Conservation (phyloP, 2,113 vertebrate genomes). For the Lota lota region DNA sequence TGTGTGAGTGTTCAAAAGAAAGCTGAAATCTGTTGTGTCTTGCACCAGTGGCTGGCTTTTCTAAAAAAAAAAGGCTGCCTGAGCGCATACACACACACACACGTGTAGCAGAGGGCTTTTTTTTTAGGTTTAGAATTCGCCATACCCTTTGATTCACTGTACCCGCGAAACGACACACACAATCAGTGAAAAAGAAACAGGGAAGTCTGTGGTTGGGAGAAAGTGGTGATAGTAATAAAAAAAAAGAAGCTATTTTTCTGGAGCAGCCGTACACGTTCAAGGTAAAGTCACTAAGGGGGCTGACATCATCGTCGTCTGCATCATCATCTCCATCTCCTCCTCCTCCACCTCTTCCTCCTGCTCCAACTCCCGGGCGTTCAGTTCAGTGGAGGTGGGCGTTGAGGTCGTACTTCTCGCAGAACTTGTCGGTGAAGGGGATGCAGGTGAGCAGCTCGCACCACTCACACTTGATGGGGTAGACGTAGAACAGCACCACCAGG, state of each 20-base stretch:
- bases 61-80: neutral
- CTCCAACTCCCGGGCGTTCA: neutral
- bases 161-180: too few species aligned
- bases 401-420: slow-evolving; percentile 98
- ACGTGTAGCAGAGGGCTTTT: too few species aligned
- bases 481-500: slow-evolving; percentile 93
- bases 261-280: neutral
- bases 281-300: slow-evolving; percentile 47
- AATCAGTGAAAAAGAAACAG: too few species aligned
- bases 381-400: slow-evolving; percentile 94
- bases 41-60: slow-evolving; percentile 59
- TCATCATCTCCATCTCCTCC: slow-evolving; percentile 27
- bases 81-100: neutral
- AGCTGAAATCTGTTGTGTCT: slow-evolving; percentile 13
- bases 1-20: slow-evolving; percentile 53
- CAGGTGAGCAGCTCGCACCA: slow-evolving; percentile 98
- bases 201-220: neutral
- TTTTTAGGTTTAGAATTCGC: too few species aligned
- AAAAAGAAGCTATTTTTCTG: too few species aligned
- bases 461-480: slow-evolving; percentile 91
- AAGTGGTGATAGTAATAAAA: neutral
- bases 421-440: slow-evolving; percentile 98
- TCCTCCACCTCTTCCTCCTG: slow-evolving; percentile 5
- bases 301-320: slow-evolving; percentile 27
- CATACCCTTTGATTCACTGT: too few species aligned